Percentiles rank a stretch among this genome's conserved stretches.
Conservation (phyloP, 2,888 invertebrate species). For the Biston stratarius region DNA sequence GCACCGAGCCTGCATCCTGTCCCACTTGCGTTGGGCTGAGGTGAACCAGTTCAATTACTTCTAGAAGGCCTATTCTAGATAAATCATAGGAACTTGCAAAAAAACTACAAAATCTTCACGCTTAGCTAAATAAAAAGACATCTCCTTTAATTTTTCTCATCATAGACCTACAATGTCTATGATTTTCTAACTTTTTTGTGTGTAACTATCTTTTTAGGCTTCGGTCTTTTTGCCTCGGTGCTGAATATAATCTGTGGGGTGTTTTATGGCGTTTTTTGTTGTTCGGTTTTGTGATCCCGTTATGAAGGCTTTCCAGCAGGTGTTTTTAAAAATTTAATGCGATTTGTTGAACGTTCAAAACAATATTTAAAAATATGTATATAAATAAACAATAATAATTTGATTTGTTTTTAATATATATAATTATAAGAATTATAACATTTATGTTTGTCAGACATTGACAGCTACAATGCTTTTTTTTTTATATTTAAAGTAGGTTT, state of each 20-base stretch:
- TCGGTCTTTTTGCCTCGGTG: background rate
- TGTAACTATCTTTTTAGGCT: background rate
- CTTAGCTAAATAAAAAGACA: slow-evolving; percentile 6
- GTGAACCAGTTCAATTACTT: slow-evolving; percentile 61
- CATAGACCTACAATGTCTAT: background rate
- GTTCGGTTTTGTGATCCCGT: background rate
- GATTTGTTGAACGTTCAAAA: background rate
- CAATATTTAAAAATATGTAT: background rate
- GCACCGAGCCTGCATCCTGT: slow-evolving; percentile 71
- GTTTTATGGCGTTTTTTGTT: slow-evolving; percentile 6
- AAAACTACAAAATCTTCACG: slow-evolving; percentile 6
- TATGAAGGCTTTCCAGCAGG: slow-evolving; percentile 9
- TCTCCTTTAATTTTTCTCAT: background rate
- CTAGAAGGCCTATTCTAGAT: slow-evolving; percentile 32
- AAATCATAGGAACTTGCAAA: slow-evolving; percentile 17
- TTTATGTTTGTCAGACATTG: too few relatives aligned
- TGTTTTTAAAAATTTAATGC: slow-evolving; percentile 1
- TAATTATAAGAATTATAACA: too few relatives aligned
- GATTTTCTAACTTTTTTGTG: background rate
- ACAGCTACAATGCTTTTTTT: too few relatives aligned
- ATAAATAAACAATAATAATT: too few relatives aligned
- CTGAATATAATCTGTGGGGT: slow-evolving; percentile 1
- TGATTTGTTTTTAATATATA: too few relatives aligned
- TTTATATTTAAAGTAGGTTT: too few relatives aligned
- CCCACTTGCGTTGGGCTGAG: slow-evolving; percentile 69